Base-by-base conservation (phyloP, 2,888 invertebrate genomes). In the Geophilus truncorum region DNA sequence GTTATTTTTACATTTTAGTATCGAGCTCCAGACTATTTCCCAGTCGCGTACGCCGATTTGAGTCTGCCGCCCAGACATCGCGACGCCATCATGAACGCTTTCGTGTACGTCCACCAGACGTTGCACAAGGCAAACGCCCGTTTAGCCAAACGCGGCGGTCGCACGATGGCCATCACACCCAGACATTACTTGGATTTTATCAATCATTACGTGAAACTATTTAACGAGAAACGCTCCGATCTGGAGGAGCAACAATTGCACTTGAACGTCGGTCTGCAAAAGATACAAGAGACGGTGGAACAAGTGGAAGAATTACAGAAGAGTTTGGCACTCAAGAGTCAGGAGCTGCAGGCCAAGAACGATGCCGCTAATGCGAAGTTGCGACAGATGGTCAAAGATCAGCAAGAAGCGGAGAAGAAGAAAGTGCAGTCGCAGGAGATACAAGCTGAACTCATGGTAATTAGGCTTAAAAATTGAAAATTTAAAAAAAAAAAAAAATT, bases 261-360 rank as follows among this genome's bases (percentile, higher is more conserved):
- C 89, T 90, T 99, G 86, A 99, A 99, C 88, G 98, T 99, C 76
- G 99, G 99, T 87, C 90, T 99, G 81, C 95, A 95, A 86, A 99
- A 99, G 89, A 99, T 99, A 84, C 95, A 97, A 0, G 99, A 99
- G 88, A 99, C 99, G 7, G 96, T 99, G 15, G 97, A 98, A 85
- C 99, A 99, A 87, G 99, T 99, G 15, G 98, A 98, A 87, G 98
- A 99, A 87, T 95, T 99, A 93, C 99, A 99, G 87, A 98, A 97
- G 88, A 97, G 97, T 81, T 90, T 99, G 81, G 98, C 97, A 76
- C 94, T 98, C 77, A 99, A 99, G 88, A 94, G 96, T 81, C 86
- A 86, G 77, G 90, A 90, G 83, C 86, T 91, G 81, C 96, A 97
- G 90, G 95, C 96, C 62, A 99, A 99, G 89, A 99, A 99, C 86